Evolutionary conservation across 1,140 invertebrate species (phyloP).

Genomic region (Vollenhovia emeryi): DNA sequence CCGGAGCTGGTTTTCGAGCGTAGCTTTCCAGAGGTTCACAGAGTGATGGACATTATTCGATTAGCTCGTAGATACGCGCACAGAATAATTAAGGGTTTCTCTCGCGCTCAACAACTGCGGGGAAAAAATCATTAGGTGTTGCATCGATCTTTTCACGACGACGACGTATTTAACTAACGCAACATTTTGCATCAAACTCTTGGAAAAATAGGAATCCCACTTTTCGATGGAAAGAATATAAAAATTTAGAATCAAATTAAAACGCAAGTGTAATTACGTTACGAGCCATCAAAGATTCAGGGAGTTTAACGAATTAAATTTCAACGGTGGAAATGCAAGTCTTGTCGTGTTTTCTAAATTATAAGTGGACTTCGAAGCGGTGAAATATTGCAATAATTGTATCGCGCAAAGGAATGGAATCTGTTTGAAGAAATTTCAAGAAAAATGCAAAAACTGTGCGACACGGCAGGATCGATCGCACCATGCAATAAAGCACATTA

Average conservation of each 20-base stretch:
- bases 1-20: not conserved
- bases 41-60: conserved; percentile 28
- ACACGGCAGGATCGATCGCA: not conserved
- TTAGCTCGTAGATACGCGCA: conserved; percentile 3
- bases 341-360: not conserved
- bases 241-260: not conserved
- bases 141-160: not conserved
- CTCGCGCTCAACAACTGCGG: not conserved
- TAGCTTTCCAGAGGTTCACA: not conserved
- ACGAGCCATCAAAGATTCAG: not conserved
- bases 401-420: not conserved
- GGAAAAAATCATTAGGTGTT: not conserved
- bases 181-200: no score
- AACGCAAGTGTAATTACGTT: not conserved
- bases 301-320: conserved; percentile 9
- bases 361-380: not conserved
- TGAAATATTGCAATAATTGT: not conserved
- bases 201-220: no score
- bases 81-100: not conserved
- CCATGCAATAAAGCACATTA: not conserved
- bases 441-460: not conserved
- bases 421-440: not conserved
- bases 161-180: not conserved
- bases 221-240: not conserved
- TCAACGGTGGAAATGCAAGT: not conserved